Conservation (phyloP, 2,797 vertebrate species). For the Acanthornis magna region DNA sequence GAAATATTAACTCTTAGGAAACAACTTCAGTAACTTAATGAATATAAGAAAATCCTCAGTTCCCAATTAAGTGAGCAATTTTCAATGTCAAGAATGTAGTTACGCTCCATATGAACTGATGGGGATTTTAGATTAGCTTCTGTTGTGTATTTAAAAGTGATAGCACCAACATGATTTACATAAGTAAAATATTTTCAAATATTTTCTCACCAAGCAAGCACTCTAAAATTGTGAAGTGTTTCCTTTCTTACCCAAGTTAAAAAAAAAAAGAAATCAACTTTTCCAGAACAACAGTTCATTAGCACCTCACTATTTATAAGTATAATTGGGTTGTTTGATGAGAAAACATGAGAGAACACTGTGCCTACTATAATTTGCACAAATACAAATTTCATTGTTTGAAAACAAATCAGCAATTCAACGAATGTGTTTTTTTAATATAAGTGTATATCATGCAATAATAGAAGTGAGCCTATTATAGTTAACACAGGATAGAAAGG, state of each 20-base stretch:
- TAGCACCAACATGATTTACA: conserved; percentile 56
- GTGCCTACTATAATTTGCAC: conserved; percentile 53
- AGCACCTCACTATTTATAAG: conserved; percentile 72
- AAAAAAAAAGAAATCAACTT: conserved; percentile 59
- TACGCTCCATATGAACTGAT: conserved; percentile 17
- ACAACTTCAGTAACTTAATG: background rate
- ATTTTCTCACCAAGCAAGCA: conserved; percentile 49
- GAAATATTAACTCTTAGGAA: background rate
- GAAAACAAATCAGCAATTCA: conserved; percentile 62
- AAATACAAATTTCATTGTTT: conserved; percentile 64
- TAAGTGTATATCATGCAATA: conserved; percentile 41
- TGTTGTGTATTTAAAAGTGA: conserved; percentile 63
- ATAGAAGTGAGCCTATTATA: background rate
- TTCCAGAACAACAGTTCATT: conserved; percentile 75
- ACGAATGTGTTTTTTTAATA: background rate
- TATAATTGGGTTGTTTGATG: conserved; percentile 74
- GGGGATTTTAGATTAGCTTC: conserved; percentile 49
- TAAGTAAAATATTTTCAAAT: conserved; percentile 69
- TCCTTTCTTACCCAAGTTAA: conserved; percentile 62
- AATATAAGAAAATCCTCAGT: background rate
- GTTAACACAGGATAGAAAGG: conserved; percentile 12
- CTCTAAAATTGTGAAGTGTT: conserved; percentile 66
- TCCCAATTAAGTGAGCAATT: conserved; percentile 58
- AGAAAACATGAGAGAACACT: conserved; percentile 67
- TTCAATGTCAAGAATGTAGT: conserved; percentile 38